These are phyloP conservation scores for Steromphala cineraria DNA, from an alignment of 2,888 invertebrate species.

Conservation along the genomic window DNA sequence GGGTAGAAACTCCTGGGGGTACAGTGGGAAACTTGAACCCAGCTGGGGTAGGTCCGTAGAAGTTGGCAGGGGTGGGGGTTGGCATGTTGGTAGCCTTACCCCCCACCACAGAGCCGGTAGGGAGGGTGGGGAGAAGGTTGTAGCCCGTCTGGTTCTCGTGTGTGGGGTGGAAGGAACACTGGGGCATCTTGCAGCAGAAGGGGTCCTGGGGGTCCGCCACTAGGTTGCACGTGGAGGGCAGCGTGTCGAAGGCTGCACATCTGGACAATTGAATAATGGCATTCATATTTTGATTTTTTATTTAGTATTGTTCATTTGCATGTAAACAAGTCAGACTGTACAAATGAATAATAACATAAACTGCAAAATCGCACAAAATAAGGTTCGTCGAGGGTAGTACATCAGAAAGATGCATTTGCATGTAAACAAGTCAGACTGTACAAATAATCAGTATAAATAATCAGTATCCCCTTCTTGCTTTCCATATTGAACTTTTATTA, in stretches of 20 bases:
- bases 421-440: no score
- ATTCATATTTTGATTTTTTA: no score
- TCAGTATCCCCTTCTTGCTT: no score
- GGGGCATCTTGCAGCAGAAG: slow-evolving; percentile 30
- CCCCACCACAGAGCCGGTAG: slow-evolving; percentile 45
- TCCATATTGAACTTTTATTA: no score
- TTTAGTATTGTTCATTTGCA: no score
- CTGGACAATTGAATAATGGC: neutral
- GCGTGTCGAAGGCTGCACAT: slow-evolving; percentile 23
- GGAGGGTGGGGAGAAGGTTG: slow-evolving; percentile 42
- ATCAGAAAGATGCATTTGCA: no score
- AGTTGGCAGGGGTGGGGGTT: neutral
- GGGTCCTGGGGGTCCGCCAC: slow-evolving; percentile 34
- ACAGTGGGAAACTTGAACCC: slow-evolving; percentile 3
- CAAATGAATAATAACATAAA: no score
- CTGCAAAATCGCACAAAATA: no score
- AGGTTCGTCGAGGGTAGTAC: no score
- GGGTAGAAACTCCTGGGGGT: neutral
- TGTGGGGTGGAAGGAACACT: slow-evolving; percentile 33
- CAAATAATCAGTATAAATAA: no score
- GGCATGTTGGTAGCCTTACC: slow-evolving; percentile 40
- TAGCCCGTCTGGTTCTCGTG: slow-evolving; percentile 43
- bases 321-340: no score
- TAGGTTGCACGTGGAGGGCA: slow-evolving; percentile 26
- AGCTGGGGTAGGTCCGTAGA: neutral